These are phyloP conservation scores for Euura saliciscinereae DNA, from an alignment of 1,140 invertebrate species.

Conservation along the genomic window DNA sequence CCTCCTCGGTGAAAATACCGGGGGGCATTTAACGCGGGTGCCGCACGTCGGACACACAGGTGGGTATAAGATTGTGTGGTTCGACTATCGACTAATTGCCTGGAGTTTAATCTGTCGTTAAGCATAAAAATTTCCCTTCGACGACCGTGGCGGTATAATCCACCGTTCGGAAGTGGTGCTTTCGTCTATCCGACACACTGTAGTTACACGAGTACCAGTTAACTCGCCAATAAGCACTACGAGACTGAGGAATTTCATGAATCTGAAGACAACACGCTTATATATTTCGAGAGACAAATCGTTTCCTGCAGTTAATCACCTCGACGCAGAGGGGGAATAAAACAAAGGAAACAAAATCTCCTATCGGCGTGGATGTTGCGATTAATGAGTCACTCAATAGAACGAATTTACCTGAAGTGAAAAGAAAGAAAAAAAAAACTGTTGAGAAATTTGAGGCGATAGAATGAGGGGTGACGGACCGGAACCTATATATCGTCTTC, in stretches of 20 bases:
- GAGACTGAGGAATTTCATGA: neutral
- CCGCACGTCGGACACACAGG: too few relatives aligned
- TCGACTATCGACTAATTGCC: too few relatives aligned
- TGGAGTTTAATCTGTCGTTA: too few relatives aligned
- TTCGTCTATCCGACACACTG: neutral
- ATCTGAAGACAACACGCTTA: conserved; percentile 14
- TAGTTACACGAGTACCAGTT: neutral
- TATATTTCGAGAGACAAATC: conserved; percentile 21
- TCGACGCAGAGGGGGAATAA: neutral
- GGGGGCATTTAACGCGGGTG: too few relatives aligned
- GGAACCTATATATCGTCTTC: conserved; percentile 13
- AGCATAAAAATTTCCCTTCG: too few relatives aligned
- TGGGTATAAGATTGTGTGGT: too few relatives aligned
- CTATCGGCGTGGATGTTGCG: conserved; percentile 29
- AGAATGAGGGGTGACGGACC: conserved; percentile 10
- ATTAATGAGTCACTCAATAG: conserved; percentile 18
- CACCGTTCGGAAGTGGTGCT: neutral
- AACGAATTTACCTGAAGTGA: conserved; percentile 34
- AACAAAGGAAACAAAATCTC: conserved; percentile 18
- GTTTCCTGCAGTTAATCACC: neutral
- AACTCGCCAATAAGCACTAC: neutral
- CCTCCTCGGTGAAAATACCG: neutral
- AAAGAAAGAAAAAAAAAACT: conserved; percentile 24
- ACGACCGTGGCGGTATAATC: too few relatives aligned
- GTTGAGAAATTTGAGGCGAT: conserved; percentile 22